Base-by-base conservation (phyloP, 2,113 vertebrate genomes). In the Chionodraco myersi region DNA sequence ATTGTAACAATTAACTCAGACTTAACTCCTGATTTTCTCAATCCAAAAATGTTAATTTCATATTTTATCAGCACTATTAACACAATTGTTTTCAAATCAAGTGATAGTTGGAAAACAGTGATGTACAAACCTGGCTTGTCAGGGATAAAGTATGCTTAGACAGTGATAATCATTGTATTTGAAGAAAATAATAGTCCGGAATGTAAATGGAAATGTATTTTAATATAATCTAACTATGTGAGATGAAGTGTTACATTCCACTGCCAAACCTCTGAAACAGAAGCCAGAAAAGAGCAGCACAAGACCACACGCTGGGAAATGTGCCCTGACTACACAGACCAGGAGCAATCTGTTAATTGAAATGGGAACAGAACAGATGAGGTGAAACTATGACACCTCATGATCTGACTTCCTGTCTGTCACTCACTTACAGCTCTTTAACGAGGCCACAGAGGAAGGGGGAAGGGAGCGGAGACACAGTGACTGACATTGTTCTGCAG, bases 341-440 rank as follows among this genome's bases (percentile, higher is more conserved):
- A 67, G 34, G 48, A 79, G 36, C n/a, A 14, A 88, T 86, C 89
- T 88, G 91, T 86, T 92, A 92, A 92, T 91, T 92, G 86, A 90
- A 81, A 75, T 75, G 91, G 85, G 83, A 90, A 72, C 61, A 70
- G 79, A 83, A n/a, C 61, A 77, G 65, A 80, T 56, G 78, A 89
- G 85, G 88, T 92, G 88, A 79, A 62, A 89, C 49, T 56, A 60
- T 79, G 74, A 88, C 91, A 91, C 89, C 79, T 86, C 64, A 45
- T 48, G 30, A 85, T 75, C 86, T 41, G 53, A 83, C 75, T 91
- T 91, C 85, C 88, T 90, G 86, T 91, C 91, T 91, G 64, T 86
- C 86, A 86, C 91, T 86, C 72, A 66, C 49, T 84, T 64, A 2
- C 34, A 26, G 53, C 49, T 79, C 74, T 68, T 80, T 86, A 86